Percentiles rank a stretch among this genome's conserved stretches.
Evolutionary conservation across 2,888 invertebrate genomes (phyloP).

Genomic region (Sesia apiformis): DNA sequence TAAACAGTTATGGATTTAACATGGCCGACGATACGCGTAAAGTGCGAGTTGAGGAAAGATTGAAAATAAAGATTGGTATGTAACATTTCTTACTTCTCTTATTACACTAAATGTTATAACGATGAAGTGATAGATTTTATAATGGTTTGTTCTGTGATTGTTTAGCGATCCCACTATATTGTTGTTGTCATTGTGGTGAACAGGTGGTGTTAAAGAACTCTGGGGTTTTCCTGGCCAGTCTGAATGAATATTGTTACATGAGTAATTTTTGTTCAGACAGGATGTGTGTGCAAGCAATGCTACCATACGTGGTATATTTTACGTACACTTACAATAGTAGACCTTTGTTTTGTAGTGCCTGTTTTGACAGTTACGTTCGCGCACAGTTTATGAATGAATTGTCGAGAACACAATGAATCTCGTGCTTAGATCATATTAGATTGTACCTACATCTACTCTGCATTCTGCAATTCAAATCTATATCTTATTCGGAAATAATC

Average conservation of each 20-base stretch:
- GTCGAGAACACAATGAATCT: conserved; percentile 59
- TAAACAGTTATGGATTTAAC: conserved; percentile 88
- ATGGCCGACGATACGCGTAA: conserved; percentile 93
- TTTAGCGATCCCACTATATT: conserved; percentile 8
- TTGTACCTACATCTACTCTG: conserved; percentile 11
- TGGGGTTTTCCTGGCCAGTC: conserved; percentile 27
- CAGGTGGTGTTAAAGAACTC: conserved; percentile 58
- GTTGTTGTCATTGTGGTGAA: conserved; percentile 62
- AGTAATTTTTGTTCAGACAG: conserved; percentile 13
- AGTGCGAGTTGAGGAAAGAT: conserved; percentile 93
- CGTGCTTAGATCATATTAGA: conserved; percentile 49
- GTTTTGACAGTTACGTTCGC: conserved; percentile 55
- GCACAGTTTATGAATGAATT: conserved; percentile 65
- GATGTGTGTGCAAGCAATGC: conserved; percentile 14
- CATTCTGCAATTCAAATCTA: no score
- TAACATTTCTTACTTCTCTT: conserved; percentile 37
- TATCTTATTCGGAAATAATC: no score
- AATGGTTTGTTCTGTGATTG: background rate
- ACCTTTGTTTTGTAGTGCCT: conserved; percentile 56
- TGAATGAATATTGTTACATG: conserved; percentile 32
- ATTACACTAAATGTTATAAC: background rate
- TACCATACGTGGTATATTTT: conserved; percentile 14
- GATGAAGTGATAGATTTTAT: background rate
- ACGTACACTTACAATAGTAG: conserved; percentile 13
- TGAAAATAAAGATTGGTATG: conserved; percentile 96